phyloP scores from a whole-genome alignment of 2,797 vertebrate species.

The Silurus aristotelis region DNA sequence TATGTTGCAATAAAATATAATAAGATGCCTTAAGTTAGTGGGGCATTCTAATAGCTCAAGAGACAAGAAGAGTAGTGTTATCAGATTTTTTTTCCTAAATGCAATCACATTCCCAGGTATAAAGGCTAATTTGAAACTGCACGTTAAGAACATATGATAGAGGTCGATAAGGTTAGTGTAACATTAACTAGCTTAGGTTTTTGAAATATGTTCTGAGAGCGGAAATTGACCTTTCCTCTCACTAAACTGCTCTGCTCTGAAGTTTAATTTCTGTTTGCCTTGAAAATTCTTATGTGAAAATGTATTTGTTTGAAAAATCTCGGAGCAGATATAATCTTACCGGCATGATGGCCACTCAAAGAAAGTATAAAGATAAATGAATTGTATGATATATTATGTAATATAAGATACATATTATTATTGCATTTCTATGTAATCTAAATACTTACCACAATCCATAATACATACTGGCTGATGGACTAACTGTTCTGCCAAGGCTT shows the following conservation, averaged over 20 bases:
- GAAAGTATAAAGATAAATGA: neutral
- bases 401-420: neutral
- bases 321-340: neutral
- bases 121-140: too few relatives aligned
- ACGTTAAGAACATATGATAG: neutral
- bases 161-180: neutral
- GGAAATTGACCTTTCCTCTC: neutral
- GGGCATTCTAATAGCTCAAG: neutral
- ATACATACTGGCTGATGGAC: neutral
- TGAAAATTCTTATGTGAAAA: neutral
- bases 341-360: neutral
- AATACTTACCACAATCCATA: neutral
- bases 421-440: neutral
- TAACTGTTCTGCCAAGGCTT: neutral
- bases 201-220: neutral
- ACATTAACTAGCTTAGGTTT: neutral
- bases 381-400: neutral
- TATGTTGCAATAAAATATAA: neutral
- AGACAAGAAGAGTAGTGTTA: neutral
- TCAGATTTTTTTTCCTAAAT: neutral
- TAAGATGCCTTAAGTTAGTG: neutral
- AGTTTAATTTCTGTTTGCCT: neutral
- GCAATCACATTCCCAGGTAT: neutral
- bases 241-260: neutral
- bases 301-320: neutral